Base-by-base conservation (phyloP, 2,888 invertebrate genomes). In the Eledone cirrhosa region DNA sequence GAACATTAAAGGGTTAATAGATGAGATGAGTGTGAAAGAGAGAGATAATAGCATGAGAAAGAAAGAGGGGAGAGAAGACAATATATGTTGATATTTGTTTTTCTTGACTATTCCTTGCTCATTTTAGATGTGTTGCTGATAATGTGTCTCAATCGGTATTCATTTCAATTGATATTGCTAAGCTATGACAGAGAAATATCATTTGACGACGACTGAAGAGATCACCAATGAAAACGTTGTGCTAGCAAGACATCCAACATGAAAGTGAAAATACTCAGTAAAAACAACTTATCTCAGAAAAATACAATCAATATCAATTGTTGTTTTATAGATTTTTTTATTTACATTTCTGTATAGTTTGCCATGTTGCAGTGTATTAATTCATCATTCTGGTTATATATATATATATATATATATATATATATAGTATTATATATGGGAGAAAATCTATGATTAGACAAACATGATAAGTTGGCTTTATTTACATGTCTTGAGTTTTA, bases 321-420 rank as follows among this genome's bases (percentile, higher is more conserved):
- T 72, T 31, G 31, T 27, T 72, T 72, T 72, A 72, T 72, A 72
- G 69, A 72, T n/a, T 72, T 72, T 67, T 72, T 72, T 72, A 72
- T 72, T 72, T 72, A 72, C 69, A 72, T 72, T 72, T 72, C 41
- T 72, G 31, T 69, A 69, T 33, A 33, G 69, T 29, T 69, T 69
- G 33, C 69, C 69, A 33, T 69, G 69, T 31, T 72, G 31, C 41
- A 72, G 69, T 72, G 33, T 72, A 33, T 33, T 72, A 72, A 33
- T 69, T 33, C 69, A 31, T 41, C 69, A 72, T 72, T 72, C 69
- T 72, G 69, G 41, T 72, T n/a, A 63, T 24, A 13, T 7, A 63
- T 41, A 41, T 41, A 41, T 3, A 41, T 41, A 41, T 41, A 41
- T 41, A 41, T 41, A 41, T 41, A 41, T 41, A 3, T 41, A 41